Evolutionary conservation across 2,888 invertebrate species (phyloP).

Genomic region (Leptopterna dolabrata): DNA sequence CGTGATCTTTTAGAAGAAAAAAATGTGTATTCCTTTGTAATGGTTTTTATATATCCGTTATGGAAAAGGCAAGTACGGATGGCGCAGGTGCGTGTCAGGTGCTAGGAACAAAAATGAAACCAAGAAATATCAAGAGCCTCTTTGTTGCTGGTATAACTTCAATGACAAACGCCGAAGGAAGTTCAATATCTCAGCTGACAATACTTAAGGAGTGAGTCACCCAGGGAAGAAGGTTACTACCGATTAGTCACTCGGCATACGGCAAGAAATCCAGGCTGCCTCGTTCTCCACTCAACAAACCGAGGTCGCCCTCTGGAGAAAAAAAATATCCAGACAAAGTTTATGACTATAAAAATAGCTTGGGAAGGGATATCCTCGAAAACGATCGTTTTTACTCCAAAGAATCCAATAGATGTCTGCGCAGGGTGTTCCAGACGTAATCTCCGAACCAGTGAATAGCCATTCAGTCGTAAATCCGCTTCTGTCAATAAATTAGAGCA

Average conservation of each 20-base stretch:
- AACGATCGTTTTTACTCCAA: too few species aligned
- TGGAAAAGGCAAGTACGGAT: background rate
- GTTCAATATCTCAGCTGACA: conserved; percentile 19
- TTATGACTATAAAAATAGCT: background rate
- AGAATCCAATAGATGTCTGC: too few species aligned
- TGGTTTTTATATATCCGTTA: background rate
- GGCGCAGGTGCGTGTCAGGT: background rate
- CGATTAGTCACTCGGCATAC: conserved; percentile 20
- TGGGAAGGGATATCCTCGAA: background rate
- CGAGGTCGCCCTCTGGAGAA: background rate
- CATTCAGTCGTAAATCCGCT: too few species aligned
- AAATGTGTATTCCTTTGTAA: background rate
- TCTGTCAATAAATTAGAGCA: too few species aligned
- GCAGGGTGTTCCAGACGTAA: too few species aligned
- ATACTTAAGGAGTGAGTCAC: conserved; percentile 21
- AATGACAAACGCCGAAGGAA: background rate
- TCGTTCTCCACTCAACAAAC: background rate
- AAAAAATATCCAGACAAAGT: background rate
- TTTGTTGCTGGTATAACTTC: background rate
- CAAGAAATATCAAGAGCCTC: background rate
- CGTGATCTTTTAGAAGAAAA: background rate
- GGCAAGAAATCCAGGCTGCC: background rate
- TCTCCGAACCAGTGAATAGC: too few species aligned
- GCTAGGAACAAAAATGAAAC: background rate
- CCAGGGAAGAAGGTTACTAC: conserved; percentile 20